Base-by-base conservation (phyloP, 2,113 vertebrate species). In the Micromys minutus region DNA sequence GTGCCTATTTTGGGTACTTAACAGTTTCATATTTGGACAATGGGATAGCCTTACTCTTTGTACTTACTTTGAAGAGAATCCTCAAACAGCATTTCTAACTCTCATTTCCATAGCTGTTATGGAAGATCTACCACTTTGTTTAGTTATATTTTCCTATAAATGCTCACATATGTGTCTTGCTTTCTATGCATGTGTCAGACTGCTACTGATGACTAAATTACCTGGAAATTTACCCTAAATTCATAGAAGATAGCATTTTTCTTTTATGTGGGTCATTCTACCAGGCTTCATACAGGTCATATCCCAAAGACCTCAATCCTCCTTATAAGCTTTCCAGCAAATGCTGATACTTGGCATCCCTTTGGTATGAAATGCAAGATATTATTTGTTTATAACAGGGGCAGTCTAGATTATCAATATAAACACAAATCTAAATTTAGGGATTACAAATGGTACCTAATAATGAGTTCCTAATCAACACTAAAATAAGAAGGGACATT, bases 1-100 rank as follows among this genome's bases (percentile, higher is more conserved):
- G 39, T 21, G 94, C 71, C 17, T 95, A 79, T 89, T 87, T 92
- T 94, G 96, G 15, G 84, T 96, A 89, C 96, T 96, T 90, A 87
- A 94, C 90, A 0, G 0, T 96, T 97, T 96, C 42, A 85, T n/a
- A 87, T 90, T 89, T 42, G 0, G 92, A 31, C 19, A 96, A 93
- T 69, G 77, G 65, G 91, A 93, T 88, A 97, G 72, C 12, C n/a
- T 90, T 63, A 61, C 71, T 96, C 72, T 95, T 79, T 81, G 36
- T 88, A 88, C 88, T 97, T 88, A 96, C 72, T 67, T 45, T 3
- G 2, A 83, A 96, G 77, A 59, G 80, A 97, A 84, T 17, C 7
- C 52, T 80, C 77, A 67, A 9, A 59, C 42, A 42, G 34, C 31
- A 77, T 77, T 96, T 96, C 87, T 91, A 88, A 83, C 71, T 94